A percentile compares a stretch with the other conserved stretches of the same genome.
These are phyloP conservation scores for Odontocolon sp. DNA, from an alignment of 2,888 invertebrate species.

Conservation along the genomic window DNA sequence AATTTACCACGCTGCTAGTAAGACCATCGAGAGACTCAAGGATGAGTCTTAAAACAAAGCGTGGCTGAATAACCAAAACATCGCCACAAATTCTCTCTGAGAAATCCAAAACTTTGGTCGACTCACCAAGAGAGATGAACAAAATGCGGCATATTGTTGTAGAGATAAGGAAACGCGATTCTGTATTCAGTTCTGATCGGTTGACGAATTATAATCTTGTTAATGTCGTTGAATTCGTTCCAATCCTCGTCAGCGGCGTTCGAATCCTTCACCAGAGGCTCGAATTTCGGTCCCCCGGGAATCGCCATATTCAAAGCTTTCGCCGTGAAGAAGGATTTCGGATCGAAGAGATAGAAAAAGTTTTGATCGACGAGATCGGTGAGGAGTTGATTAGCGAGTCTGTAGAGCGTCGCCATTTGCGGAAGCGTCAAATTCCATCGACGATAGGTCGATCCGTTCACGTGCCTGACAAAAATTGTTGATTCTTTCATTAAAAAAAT, in stretches of 20 bases:
- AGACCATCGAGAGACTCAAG: conserved; percentile 72
- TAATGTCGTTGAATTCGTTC: conserved; percentile 99
- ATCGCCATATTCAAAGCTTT: conserved; percentile 99
- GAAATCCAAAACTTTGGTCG: conserved; percentile 6
- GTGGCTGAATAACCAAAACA: too few species aligned
- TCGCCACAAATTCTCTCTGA: too few species aligned
- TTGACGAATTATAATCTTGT: conserved; percentile 99
- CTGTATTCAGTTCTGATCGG: conserved; percentile 99
- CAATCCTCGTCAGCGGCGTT: conserved; percentile 99
- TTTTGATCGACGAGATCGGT: conserved; percentile 99
- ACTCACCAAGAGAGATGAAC: conserved; percentile 99
- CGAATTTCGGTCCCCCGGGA: conserved; percentile 99
- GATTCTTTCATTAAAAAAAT: background rate
- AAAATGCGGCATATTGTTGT: conserved; percentile 99
- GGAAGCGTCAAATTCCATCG: conserved; percentile 98
- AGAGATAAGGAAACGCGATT: conserved; percentile 99
- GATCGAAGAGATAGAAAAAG: conserved; percentile 99
- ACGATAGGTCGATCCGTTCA: conserved; percentile 98
- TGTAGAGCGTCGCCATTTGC: conserved; percentile 98
- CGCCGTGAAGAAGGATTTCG: conserved; percentile 99
- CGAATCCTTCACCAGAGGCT: conserved; percentile 98
- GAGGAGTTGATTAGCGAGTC: conserved; percentile 97
- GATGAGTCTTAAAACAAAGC: conserved; percentile 78
- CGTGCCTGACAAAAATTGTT: conserved; percentile 83
- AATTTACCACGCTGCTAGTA: conserved; percentile 84